A percentile compares a stretch with the other conserved stretches of the same genome.
Conservation (phyloP, 2,888 invertebrate genomes). For the Orgyia antiqua region DNA sequence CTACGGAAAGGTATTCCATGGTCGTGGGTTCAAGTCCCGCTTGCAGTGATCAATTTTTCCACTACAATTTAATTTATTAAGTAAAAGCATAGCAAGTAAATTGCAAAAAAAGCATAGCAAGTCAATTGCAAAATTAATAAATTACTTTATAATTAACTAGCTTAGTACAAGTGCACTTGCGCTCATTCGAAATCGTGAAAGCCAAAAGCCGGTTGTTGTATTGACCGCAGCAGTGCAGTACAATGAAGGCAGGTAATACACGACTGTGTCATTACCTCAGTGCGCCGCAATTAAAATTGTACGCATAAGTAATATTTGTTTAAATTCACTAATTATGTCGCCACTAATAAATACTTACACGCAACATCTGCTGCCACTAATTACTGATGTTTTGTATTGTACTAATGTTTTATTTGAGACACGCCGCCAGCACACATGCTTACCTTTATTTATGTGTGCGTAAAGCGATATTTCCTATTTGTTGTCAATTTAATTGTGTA, state of each 20-base stretch:
- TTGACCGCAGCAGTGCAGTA: constrained; percentile 21
- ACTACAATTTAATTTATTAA: too few species aligned
- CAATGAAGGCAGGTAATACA: constrained; percentile 30
- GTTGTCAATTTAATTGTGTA: too few species aligned
- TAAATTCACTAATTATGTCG: constrained; percentile 69
- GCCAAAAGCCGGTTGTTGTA: constrained; percentile 30
- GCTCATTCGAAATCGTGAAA: constrained; percentile 13
- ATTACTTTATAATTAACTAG: too few species aligned
- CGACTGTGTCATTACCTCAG: constrained; percentile 49
- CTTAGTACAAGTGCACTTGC: not conserved
- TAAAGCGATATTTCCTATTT: too few species aligned
- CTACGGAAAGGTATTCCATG: too few species aligned
- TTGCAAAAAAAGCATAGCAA: too few species aligned
- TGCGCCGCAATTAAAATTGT: constrained; percentile 61
- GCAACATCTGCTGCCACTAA: constrained; percentile 66
- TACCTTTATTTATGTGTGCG: too few species aligned
- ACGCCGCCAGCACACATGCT: constrained; percentile 36
- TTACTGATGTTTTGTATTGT: constrained; percentile 48
- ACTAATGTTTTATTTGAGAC: constrained; percentile 58
- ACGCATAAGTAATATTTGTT: constrained; percentile 72
- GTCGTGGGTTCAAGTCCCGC: too few species aligned
- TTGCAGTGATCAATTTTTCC: too few species aligned
- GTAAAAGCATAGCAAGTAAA: too few species aligned
- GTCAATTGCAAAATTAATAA: too few species aligned
- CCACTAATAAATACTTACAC: constrained; percentile 69